Conservation (phyloP, 2,113 vertebrate species). For the Electrona antarctica region DNA sequence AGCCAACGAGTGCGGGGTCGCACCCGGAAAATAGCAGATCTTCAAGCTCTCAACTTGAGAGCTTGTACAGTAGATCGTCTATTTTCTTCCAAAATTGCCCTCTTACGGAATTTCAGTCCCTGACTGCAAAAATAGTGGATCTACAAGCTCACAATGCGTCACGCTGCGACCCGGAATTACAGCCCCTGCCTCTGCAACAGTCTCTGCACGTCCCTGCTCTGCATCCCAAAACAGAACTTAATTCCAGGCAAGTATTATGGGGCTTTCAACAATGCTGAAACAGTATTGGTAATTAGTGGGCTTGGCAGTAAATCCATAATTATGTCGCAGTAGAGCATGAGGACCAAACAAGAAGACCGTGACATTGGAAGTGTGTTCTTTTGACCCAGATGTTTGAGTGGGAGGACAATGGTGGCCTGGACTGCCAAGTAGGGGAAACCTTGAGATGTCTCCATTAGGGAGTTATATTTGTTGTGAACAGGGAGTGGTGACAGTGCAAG, state of each 20-base stretch:
- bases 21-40: too few relatives aligned
- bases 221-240: background rate
- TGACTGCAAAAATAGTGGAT: too few relatives aligned
- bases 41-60: too few relatives aligned
- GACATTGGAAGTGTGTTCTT: conserved; percentile 46
- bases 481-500: conserved; percentile 41
- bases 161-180: too few relatives aligned
- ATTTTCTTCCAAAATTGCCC: too few relatives aligned
- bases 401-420: conserved; percentile 51
- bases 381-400: conserved; percentile 55
- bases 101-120: too few relatives aligned
- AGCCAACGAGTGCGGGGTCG: too few relatives aligned
- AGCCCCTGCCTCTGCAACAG: too few relatives aligned
- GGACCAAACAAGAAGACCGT: conserved; percentile 29
- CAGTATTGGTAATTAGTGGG: background rate
- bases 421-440: conserved; percentile 44
- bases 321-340: conserved; percentile 6
- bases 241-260: background rate
- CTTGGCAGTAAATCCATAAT: conserved; percentile 9
- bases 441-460: conserved; percentile 41
- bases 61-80: too few relatives aligned
- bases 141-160: too few relatives aligned
- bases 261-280: background rate
- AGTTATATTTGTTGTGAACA: conserved; percentile 39
- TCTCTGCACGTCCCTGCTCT: too few relatives aligned